Evolutionary conservation across 2,113 vertebrate species (phyloP).

Genomic region (Lampris incognitus): DNA sequence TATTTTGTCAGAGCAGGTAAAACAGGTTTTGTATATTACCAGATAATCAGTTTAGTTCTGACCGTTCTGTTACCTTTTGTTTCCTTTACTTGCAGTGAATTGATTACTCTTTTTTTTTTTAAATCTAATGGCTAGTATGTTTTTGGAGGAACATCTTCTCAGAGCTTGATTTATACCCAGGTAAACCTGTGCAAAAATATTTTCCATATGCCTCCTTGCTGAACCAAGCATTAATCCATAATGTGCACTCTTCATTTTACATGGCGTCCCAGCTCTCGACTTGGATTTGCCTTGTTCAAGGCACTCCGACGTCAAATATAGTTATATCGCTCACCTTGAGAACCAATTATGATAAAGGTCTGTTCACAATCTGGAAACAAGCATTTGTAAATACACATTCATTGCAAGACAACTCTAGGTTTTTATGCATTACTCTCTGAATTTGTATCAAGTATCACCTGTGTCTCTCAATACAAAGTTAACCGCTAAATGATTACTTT

Average conservation of each 20-base stretch:
- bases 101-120: not conserved
- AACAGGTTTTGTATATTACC: conserved; percentile 22
- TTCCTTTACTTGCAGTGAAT: not conserved
- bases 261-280: no score
- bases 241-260: no score
- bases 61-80: no score
- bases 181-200: conserved; percentile 13
- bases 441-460: not conserved
- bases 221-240: not conserved
- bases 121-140: not conserved
- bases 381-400: conserved; percentile 35
- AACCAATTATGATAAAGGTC: conserved; percentile 58
- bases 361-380: conserved; percentile 33
- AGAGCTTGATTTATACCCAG: not conserved
- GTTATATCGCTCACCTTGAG: not conserved
- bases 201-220: not conserved
- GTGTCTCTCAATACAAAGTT: not conserved
- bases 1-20: conserved; percentile 18
- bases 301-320: not conserved
- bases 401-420: conserved; percentile 25
- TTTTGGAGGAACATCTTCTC: no score
- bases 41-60: not conserved
- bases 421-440: not conserved
- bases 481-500: not conserved
- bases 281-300: conserved; percentile 26